Evolutionary conservation across 1,140 invertebrate genomes (phyloP), one percentile per base, ranked within the genome.

Genomic region (Dinothrombium tinctorium): DNA sequence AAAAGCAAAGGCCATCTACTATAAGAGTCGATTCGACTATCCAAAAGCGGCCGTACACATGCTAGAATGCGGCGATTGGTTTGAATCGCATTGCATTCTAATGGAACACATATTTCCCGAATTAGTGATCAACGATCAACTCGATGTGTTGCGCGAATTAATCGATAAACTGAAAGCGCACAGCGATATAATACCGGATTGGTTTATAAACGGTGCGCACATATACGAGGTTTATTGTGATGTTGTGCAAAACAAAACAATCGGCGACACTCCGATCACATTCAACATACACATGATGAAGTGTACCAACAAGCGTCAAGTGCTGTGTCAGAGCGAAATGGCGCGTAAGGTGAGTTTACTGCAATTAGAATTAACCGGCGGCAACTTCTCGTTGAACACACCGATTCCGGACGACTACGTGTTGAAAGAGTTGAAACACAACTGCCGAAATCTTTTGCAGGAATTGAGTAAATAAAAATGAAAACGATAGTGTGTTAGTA

Each of bases 301-400:
- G 11, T 37, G 32, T 19, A 26, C 14, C 25, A 35, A 19, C 9
- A 28, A 43, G 8, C 28, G 58, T 40, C 43, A 44, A 24, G 17
- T 20, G 2, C 55, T 73, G 23, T 72, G 69, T 50, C 68, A 70
- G 54, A 65, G 67, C 2, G 69, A 73, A 59, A 73, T 73, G 55
- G 65, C 70, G 0, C 68, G 70, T 47, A 59, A 65, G 39, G 61
- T 63, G 19, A 56, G 67, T 4, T 32, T 39, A 4, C 40, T 44
- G 8, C 19, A 33, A 21, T 14, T 29, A 7, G 25, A 28, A 40
- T 15, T 40, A 5, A 62, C 67, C 47, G 51, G 70, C 5, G 53
- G 67, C 19, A 53, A 59, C 44, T 64, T 59, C 45, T 14, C 54
- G 8, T 28, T 41, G 29, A 38, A 35, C 53, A 12, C 51, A 58